Evolutionary conservation across 2,113 vertebrate genomes (phyloP).

Genomic region (Microcebus ravelobensis): DNA sequence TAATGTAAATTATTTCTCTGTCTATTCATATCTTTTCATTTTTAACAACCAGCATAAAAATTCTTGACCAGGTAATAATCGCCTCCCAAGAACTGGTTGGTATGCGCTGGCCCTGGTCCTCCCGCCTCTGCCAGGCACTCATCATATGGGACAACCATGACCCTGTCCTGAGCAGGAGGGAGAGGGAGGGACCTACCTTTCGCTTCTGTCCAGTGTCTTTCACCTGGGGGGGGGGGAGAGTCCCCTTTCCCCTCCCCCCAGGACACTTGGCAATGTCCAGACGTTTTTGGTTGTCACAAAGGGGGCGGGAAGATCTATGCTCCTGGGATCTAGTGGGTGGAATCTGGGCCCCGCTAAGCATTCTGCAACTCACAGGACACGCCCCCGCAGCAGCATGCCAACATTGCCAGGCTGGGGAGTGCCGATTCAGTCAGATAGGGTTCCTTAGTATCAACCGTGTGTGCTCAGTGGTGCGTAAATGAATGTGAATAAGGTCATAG

Average conservation of each 20-base stretch:
- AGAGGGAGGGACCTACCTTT: background rate
- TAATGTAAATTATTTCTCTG: background rate
- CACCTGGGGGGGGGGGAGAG: fast-evolving
- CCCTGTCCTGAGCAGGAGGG: fast-evolving
- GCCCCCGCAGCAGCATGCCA: fast-evolving
- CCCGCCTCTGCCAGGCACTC: fast-evolving
- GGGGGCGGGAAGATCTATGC: fast-evolving
- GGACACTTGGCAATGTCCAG: background rate
- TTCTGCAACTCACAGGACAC: fast-evolving
- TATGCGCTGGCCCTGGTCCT: fast-evolving
- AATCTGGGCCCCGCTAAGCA: fast-evolving
- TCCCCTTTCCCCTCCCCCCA: background rate
- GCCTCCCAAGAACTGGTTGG: fast-evolving
- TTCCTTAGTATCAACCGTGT: background rate
- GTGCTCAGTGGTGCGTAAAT: fast-evolving
- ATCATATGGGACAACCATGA: fast-evolving
- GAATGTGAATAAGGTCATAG: fast-evolving
- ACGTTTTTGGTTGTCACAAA: background rate
- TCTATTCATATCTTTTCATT: background rate
- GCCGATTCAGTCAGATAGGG: background rate
- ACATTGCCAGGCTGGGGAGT: fast-evolving
- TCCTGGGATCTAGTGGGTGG: fast-evolving
- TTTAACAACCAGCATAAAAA: background rate
- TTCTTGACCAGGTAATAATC: fast-evolving
- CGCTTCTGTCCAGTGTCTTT: background rate